Evolutionary conservation across 2,888 invertebrate genomes (phyloP).

Genomic region (Torymus tubicola): DNA sequence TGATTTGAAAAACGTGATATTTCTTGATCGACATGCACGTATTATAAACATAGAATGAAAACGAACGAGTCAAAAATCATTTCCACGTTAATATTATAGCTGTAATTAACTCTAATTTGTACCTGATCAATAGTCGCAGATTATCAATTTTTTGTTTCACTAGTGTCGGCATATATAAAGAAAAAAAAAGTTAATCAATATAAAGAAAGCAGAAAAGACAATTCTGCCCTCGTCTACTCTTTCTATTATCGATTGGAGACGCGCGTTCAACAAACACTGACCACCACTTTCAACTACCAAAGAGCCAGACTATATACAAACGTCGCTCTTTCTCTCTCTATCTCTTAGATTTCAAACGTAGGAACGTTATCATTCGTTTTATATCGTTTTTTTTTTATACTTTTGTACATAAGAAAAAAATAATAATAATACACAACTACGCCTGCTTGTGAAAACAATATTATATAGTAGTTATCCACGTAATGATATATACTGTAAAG

Average conservation of each 20-base stretch:
- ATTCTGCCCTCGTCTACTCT: conserved; percentile 7
- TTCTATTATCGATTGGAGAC: conserved; percentile 40
- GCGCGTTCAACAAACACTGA: conserved; percentile 54
- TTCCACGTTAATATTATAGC: background rate
- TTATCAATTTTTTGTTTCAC: conserved; percentile 18
- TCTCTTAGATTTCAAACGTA: too few relatives aligned
- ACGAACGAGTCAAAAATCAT: conserved; percentile 33
- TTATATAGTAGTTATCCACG: too few relatives aligned
- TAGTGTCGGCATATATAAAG: background rate
- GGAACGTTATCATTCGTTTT: too few relatives aligned
- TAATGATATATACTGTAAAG: too few relatives aligned
- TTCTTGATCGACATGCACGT: conserved; percentile 35
- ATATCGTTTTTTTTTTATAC: too few relatives aligned
- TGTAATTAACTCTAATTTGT: too few relatives aligned
- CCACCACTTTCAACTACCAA: conserved; percentile 65
- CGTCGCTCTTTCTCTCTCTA: too few relatives aligned
- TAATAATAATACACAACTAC: too few relatives aligned
- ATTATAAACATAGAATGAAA: conserved; percentile 18
- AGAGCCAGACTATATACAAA: background rate
- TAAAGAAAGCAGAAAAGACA: too few relatives aligned
- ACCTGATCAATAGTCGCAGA: conserved; percentile 36
- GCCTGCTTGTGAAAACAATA: too few relatives aligned
- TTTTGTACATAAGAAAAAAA: too few relatives aligned
- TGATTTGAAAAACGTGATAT: conserved; percentile 34
- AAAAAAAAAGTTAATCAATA: too few relatives aligned